phyloP scores from a whole-genome alignment of 2,797 vertebrate species.

The Trachops cirrhosus region DNA sequence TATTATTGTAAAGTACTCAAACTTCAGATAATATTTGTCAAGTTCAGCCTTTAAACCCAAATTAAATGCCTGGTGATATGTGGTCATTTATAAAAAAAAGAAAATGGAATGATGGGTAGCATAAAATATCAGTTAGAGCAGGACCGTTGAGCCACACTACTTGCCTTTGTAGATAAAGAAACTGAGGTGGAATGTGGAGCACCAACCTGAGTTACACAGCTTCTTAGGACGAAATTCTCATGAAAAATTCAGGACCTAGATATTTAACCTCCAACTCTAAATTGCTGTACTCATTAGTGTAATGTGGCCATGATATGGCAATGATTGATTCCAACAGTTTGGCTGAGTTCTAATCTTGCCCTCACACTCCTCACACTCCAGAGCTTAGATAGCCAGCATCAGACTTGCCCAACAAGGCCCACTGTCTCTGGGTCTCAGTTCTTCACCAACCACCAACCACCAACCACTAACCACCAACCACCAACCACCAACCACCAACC shows the following conservation, averaged over 20 bases:
- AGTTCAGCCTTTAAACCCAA: neutral
- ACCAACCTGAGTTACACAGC: neutral
- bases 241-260: neutral
- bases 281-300: neutral
- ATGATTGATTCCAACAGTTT: neutral
- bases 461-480: too few species aligned
- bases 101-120: neutral
- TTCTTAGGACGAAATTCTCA: neutral
- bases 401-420: neutral
- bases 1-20: neutral
- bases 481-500: rapidly evolving
- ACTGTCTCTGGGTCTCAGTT: neutral
- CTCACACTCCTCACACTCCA: neutral
- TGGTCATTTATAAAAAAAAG: neutral
- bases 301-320: neutral
- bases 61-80: neutral
- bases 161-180: neutral
- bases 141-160: neutral
- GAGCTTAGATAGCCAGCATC: too few species aligned
- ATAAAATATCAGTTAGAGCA: neutral
- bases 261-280: neutral
- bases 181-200: neutral
- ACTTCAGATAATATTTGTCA: neutral
- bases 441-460: too few species aligned
- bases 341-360: neutral